Percentiles rank a stretch among this genome's conserved stretches.
Evolutionary conservation across 1,140 invertebrate species (phyloP).

Genomic region (Drosophila novamexicana): DNA sequence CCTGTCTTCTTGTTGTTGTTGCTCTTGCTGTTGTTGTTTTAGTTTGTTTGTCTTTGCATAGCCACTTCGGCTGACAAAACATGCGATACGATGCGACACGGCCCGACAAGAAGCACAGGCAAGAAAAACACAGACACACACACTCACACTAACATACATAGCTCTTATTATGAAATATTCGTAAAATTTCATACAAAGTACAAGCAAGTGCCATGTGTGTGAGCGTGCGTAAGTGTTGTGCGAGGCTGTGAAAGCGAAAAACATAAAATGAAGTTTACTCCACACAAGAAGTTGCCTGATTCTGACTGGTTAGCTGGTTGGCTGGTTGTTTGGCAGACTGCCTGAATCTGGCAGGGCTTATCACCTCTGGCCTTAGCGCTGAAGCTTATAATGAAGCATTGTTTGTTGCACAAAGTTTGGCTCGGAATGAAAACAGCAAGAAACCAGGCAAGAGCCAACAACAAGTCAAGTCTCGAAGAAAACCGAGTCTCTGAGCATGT

Average conservation of each 20-base stretch:
- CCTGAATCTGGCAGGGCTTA: slow-evolving; percentile 70
- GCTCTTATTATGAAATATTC: slow-evolving; percentile 79
- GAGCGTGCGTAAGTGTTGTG: slow-evolving; percentile 19
- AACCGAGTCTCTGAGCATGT: background rate
- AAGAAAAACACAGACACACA: slow-evolving; percentile 4
- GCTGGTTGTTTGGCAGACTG: slow-evolving; percentile 13
- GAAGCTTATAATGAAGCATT: slow-evolving; percentile 78
- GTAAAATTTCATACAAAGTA: slow-evolving; percentile 79
- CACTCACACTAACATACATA: slow-evolving; percentile 45
- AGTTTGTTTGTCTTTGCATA: slow-evolving; percentile 64
- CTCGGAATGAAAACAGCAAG: slow-evolving; percentile 64
- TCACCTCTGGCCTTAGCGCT: slow-evolving; percentile 68
- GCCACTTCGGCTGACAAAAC: slow-evolving; percentile 78
- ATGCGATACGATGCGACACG: slow-evolving; percentile 69
- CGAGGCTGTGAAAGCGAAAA: slow-evolving; percentile 55
- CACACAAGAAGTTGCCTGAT: slow-evolving; percentile 70
- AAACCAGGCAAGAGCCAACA: slow-evolving; percentile 41
- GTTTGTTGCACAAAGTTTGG: slow-evolving; percentile 79
- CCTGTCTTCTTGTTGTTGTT: slow-evolving; percentile 13
- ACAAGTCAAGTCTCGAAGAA: slow-evolving; percentile 34
- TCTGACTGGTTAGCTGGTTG: slow-evolving; percentile 15
- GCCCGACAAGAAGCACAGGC: slow-evolving; percentile 35
- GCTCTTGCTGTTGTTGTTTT: slow-evolving; percentile 50
- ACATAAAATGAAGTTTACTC: slow-evolving; percentile 71
- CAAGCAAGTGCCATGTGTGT: slow-evolving; percentile 60